Evolutionary conservation across 2,888 invertebrate genomes (phyloP).

Genomic region (Eucera pruinosa): DNA sequence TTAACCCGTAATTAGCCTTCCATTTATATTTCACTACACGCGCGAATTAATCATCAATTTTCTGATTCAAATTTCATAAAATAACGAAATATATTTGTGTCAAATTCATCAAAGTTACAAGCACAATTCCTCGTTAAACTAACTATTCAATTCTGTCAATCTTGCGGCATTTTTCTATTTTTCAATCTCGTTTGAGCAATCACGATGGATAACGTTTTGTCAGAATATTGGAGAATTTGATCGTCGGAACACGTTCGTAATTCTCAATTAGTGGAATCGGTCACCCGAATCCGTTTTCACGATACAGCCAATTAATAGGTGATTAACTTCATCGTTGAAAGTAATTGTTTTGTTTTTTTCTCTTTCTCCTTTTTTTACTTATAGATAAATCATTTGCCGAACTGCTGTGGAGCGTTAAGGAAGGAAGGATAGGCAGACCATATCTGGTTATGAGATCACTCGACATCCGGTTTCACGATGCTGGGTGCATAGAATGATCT

Average conservation of each 20-base stretch:
- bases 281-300: neutral
- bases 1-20: neutral
- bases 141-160: neutral
- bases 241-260: neutral
- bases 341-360: conserved; percentile 11
- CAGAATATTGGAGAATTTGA: conserved; percentile 1
- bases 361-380: neutral
- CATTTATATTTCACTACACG: neutral
- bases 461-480: conserved; percentile 78
- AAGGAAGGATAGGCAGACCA: conserved; percentile 58
- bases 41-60: neutral
- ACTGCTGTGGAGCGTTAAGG: conserved; percentile 31
- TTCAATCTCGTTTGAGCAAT: neutral
- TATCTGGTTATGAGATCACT: conserved; percentile 79
- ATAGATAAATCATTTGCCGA: conserved; percentile 24
- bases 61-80: neutral
- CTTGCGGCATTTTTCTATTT: neutral
- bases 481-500: conserved; percentile 71
- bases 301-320: neutral
- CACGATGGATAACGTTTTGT: neutral
- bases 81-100: neutral
- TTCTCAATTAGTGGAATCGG: conserved; percentile 10
- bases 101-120: neutral
- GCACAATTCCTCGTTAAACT: neutral
- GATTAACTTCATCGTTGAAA: conserved; percentile 11